Conservation (phyloP, 2,113 vertebrate species). For the Blennius ocellaris region DNA sequence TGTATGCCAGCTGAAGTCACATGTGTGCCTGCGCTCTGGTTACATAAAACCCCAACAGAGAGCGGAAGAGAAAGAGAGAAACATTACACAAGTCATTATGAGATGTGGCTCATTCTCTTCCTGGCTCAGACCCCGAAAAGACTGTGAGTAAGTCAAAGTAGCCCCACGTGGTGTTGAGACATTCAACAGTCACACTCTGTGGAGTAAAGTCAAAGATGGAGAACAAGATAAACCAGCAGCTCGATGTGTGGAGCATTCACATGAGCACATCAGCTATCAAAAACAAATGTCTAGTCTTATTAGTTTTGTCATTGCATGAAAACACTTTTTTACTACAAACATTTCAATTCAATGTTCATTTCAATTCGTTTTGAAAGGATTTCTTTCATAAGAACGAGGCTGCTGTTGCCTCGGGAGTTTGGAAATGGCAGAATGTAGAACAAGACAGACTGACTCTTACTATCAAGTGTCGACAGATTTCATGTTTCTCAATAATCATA, state of each 20-base stretch:
- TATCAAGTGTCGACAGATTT: too few species aligned
- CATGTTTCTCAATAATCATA: too few species aligned
- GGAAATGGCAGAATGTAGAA: too few species aligned
- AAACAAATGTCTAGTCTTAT: not conserved
- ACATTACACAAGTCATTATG: slow-evolving; percentile 33
- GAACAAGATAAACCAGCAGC: slow-evolving; percentile 13
- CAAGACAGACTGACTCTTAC: too few species aligned
- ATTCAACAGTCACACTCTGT: slow-evolving; percentile 11
- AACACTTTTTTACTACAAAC: too few species aligned
- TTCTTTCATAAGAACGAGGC: too few species aligned
- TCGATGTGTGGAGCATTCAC: slow-evolving; percentile 14
- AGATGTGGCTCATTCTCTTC: slow-evolving; percentile 39
- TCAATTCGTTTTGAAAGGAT: too few species aligned
- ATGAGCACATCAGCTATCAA: not conserved
- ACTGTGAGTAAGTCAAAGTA: slow-evolving; percentile 51
- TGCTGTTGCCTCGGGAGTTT: too few species aligned
- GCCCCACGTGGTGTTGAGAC: slow-evolving; percentile 16
- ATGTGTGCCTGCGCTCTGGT: slow-evolving; percentile 37
- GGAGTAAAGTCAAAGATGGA: slow-evolving; percentile 24
- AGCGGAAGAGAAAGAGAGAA: slow-evolving; percentile 2
- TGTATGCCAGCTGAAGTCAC: slow-evolving; percentile 44
- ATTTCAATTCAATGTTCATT: too few species aligned
- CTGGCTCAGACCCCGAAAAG: slow-evolving; percentile 22
- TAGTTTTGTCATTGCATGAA: not conserved
- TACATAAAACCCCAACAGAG: slow-evolving; percentile 30